A percentile compares a stretch with the other conserved stretches of the same genome.
Conservation (phyloP, 2,797 vertebrate species). For the Danionella dracula region DNA sequence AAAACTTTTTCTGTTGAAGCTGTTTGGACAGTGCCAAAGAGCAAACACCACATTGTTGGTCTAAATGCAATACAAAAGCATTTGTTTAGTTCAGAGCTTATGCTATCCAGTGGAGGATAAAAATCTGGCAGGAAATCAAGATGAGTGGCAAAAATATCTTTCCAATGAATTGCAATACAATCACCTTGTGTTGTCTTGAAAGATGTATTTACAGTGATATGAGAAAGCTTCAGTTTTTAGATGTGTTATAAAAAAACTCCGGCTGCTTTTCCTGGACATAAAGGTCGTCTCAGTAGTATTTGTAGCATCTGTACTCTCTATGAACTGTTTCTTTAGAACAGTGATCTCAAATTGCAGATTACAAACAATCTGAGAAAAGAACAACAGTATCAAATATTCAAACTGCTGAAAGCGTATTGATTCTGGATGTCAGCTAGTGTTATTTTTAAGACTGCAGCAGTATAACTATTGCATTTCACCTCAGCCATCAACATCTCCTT, state of each 20-base stretch:
- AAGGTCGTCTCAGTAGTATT: neutral
- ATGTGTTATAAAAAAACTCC: conserved; percentile 26
- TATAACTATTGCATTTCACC: neutral
- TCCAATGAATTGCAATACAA: conserved; percentile 48
- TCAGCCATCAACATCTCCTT: neutral
- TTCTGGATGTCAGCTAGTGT: neutral
- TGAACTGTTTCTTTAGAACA: conserved; percentile 30
- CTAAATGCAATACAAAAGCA: neutral
- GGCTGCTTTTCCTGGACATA: conserved; percentile 21
- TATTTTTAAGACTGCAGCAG: neutral
- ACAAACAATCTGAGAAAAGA: too few relatives aligned
- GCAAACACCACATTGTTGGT: neutral
- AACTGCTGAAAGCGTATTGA: neutral
- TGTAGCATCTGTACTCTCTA: conserved; percentile 17
- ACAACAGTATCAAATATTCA: too few relatives aligned
- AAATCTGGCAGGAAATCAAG: neutral
- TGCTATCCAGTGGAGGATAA: neutral
- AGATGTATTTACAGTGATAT: conserved; percentile 36
- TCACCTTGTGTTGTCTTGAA: conserved; percentile 26
- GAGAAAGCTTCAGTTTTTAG: conserved; percentile 21
- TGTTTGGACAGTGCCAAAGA: neutral
- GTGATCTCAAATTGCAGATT: conserved; percentile 1
- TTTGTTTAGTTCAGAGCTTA: neutral
- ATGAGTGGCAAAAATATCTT: neutral
- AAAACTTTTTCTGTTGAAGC: conserved; percentile 21